Conservation (phyloP, 2,888 invertebrate genomes). For the Lasioglossum morio region DNA sequence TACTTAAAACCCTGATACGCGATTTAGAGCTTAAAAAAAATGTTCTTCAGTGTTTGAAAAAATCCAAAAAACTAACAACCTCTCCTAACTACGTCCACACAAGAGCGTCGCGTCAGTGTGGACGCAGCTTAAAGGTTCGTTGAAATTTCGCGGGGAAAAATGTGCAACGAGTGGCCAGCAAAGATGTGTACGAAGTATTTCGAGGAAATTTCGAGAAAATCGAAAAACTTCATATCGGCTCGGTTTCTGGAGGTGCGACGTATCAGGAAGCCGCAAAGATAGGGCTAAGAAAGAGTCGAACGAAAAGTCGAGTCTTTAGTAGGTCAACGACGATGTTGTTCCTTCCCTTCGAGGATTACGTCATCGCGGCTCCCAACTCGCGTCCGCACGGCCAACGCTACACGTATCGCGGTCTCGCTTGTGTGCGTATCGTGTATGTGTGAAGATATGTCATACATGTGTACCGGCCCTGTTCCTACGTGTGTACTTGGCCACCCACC, state of each 20-base stretch:
- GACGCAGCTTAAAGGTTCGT: too few relatives aligned
- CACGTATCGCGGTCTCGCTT: conserved; percentile 31
- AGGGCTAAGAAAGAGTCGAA: conserved; percentile 64
- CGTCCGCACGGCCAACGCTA: conserved; percentile 60
- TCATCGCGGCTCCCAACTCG: conserved; percentile 70
- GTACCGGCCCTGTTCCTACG: conserved; percentile 50
- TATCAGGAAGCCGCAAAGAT: conserved; percentile 48
- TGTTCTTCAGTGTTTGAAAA: too few relatives aligned
- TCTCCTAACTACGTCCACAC: too few relatives aligned
- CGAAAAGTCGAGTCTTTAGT: conserved; percentile 75
- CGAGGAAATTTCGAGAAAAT: neutral
- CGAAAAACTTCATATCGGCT: too few relatives aligned
- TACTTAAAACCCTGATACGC: neutral
- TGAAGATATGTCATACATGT: conserved; percentile 63
- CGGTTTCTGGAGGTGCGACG: neutral
- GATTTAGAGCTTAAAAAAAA: neutral
- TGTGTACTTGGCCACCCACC: conserved; percentile 71
- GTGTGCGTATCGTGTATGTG: conserved; percentile 29
- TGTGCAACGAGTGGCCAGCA: too few relatives aligned
- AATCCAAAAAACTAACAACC: too few relatives aligned
- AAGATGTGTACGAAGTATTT: neutral
- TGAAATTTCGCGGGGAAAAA: too few relatives aligned
- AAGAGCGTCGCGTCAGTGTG: too few relatives aligned
- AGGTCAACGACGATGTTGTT: conserved; percentile 79
- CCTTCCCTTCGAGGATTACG: conserved; percentile 78